Base-by-base conservation (phyloP, 2,113 vertebrate species). In the Cinclus mexicanus region DNA sequence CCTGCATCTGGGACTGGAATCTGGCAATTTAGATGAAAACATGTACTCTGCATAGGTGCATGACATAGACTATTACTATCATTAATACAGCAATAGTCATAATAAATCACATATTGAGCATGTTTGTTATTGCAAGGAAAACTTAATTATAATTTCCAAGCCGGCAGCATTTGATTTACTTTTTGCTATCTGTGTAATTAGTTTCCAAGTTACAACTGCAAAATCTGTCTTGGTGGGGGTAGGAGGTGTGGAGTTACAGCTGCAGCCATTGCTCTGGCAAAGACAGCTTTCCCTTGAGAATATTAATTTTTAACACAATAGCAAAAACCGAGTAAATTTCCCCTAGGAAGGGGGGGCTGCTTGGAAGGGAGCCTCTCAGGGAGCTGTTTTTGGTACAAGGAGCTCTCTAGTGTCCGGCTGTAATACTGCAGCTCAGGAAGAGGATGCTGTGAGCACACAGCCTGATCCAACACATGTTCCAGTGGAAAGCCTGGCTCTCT, bases 81-180 rank as follows among this genome's bases (percentile, higher is more conserved):
- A 92, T 96, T 93, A 92, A 83, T 93, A 75, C 20, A 89, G 90
- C 57, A 88, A 90, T 26, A 90, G 83, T 92, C 68, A 83, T 60
- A 90, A 96, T 96, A 96, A 94, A 95, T 95, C 80, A 93, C 90
- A 81, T 72, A 84, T 53, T 42, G 75, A 94, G 37, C 35, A 39
- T 80, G 37, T 90, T 87, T 96, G 70, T 92, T 96, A 93, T 92
- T 96, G 87, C 21, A 18, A 70, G 82, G 68, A 91, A 96, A 95
- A 95, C 91, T 92, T 93, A 94, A 97, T 96, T 94, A 95, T 81
- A 14, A 93, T 92, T 95, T 93, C 91, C 84, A 87, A 72, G 75
- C 82, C 89, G 79, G 69, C 79, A 95, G 93, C 79, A 52, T 94
- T 96, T 93, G 88, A 97, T 95, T 96, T 97, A 87, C 76, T 91